phyloP scores from a whole-genome alignment of 1,140 invertebrate genomes.

The Dermatophagoides farinae region DNA sequence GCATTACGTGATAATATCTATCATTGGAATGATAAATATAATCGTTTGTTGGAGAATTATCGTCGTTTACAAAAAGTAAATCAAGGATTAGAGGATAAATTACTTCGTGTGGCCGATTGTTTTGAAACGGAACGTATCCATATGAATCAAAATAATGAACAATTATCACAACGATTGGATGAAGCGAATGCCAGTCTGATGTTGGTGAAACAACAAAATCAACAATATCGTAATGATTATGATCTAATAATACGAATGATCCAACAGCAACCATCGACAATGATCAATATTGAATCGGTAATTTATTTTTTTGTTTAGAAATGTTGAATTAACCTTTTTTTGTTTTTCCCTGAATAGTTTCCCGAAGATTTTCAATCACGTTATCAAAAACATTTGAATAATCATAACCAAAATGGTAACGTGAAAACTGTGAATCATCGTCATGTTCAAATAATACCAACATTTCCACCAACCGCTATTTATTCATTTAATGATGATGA shows the following conservation, averaged over 20 bases:
- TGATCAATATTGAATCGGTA: slow-evolving; percentile 76
- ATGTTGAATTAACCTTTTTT: not conserved
- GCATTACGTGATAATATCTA: slow-evolving; percentile 61
- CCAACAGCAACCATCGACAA: slow-evolving; percentile 84
- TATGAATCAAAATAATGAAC: slow-evolving; percentile 64
- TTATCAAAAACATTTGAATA: slow-evolving; percentile 34
- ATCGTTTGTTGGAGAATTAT: slow-evolving; percentile 73
- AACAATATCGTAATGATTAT: slow-evolving; percentile 80
- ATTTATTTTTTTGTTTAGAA: slow-evolving; percentile 27
- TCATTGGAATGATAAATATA: slow-evolving; percentile 77
- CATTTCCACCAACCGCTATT: slow-evolving; percentile 69
- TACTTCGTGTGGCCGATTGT: slow-evolving; percentile 68
- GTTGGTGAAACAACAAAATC: slow-evolving; percentile 75
- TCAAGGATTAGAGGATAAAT: slow-evolving; percentile 80
- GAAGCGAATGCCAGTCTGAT: slow-evolving; percentile 66
- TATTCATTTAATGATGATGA: slow-evolving; percentile 49
- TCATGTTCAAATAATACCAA: slow-evolving; percentile 57
- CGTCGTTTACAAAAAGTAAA: slow-evolving; percentile 84
- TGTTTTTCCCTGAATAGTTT: slow-evolving; percentile 38
- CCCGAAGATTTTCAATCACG: slow-evolving; percentile 71
- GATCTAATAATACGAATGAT: slow-evolving; percentile 77
- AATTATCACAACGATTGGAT: slow-evolving; percentile 60
- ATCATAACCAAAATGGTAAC: slow-evolving; percentile 24
- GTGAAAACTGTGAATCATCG: slow-evolving; percentile 36
- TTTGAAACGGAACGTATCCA: slow-evolving; percentile 73